Percentiles rank a stretch among this genome's conserved stretches.
Conservation (phyloP, 2,888 invertebrate species). For the Agriopis marginaria region DNA sequence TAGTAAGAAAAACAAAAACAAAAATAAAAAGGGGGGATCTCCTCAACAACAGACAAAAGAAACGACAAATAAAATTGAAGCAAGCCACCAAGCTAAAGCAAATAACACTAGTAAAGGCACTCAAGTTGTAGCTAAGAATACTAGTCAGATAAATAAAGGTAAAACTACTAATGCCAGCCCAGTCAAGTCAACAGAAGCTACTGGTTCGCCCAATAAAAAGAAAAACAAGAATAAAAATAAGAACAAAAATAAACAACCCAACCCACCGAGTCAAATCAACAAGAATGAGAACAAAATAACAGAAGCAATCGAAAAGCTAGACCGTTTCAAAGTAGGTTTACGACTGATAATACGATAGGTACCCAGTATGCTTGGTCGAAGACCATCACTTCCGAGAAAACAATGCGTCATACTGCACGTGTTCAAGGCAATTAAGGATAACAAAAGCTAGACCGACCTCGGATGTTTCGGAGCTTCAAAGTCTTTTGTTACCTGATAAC, state of each 20-base stretch:
- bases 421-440: too few species aligned
- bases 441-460: too few species aligned
- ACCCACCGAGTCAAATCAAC: constrained; percentile 22
- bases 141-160: constrained; percentile 3
- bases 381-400: too few species aligned
- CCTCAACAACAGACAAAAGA: constrained; percentile 38
- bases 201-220: constrained; percentile 53
- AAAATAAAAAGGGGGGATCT: constrained; percentile 46
- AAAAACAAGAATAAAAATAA: constrained; percentile 58
- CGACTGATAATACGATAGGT: too few species aligned
- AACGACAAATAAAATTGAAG: constrained; percentile 33
- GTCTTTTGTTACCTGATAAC: too few species aligned
- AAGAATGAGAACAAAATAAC: constrained; percentile 61
- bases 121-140: background rate
- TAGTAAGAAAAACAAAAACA: constrained; percentile 55
- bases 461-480: too few species aligned
- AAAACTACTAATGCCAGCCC: constrained; percentile 15
- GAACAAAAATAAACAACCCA: constrained; percentile 41
- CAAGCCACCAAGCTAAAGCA: constrained; percentile 17
- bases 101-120: background rate
- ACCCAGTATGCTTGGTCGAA: too few species aligned
- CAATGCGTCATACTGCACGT: too few species aligned
- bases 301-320: constrained; percentile 61
- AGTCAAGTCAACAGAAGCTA: constrained; percentile 20
- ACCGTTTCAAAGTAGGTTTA: too few species aligned